Evolutionary conservation across 2,797 vertebrate genomes (phyloP).

Genomic region (Nyctibius grandis): DNA sequence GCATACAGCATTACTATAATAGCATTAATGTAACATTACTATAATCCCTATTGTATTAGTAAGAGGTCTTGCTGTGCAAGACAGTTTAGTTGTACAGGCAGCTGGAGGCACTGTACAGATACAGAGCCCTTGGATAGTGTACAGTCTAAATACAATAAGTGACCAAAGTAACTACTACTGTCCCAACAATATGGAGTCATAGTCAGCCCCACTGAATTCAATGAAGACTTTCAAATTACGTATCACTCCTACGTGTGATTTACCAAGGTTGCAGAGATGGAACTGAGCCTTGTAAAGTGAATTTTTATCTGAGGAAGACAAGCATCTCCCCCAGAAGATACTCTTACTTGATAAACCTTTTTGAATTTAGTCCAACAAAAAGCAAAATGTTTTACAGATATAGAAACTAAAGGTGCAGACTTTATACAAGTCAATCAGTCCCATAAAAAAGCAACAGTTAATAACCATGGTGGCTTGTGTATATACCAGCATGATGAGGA

Average conservation of each 20-base stretch:
- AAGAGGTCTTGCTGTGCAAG: neutral
- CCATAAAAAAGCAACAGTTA: neutral
- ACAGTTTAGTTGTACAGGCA: neutral
- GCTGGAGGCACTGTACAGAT: neutral
- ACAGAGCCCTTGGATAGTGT: neutral
- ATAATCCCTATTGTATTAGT: neutral
- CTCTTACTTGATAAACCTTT: neutral
- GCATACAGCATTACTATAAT: neutral
- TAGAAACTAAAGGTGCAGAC: neutral
- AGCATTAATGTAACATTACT: neutral
- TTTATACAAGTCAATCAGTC: neutral
- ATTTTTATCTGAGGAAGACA: neutral
- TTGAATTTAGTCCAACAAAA: neutral
- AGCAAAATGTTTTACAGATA: neutral
- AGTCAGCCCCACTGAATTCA: neutral
- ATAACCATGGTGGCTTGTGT: neutral
- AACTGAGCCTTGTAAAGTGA: neutral
- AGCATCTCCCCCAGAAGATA: neutral
- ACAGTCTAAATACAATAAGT: neutral
- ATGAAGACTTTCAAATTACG: neutral
- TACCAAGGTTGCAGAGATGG: neutral
- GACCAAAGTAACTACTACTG: neutral
- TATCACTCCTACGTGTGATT: neutral
- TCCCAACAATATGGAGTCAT: neutral
- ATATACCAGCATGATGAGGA: neutral